Evolutionary conservation across 2,797 vertebrate genomes (phyloP).

Genomic region (Monodelphis domestica): DNA sequence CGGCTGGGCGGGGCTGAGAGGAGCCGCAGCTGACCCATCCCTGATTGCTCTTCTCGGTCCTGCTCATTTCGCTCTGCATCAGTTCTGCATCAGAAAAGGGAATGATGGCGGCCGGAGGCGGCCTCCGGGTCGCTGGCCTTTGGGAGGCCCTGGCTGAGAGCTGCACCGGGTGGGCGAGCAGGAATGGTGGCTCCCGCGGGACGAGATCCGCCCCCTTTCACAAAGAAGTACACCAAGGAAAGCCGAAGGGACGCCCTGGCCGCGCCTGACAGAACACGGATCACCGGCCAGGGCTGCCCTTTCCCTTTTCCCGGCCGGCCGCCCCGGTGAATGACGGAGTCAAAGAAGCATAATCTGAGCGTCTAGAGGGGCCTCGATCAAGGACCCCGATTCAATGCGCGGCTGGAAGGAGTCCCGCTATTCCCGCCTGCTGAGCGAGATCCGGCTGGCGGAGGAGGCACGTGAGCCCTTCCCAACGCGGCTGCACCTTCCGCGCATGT

Average conservation of each 20-base stretch:
- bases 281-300: too few species aligned
- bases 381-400: background rate
- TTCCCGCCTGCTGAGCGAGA: background rate
- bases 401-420: background rate
- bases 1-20: too few species aligned
- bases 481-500: background rate
- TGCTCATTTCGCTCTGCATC: too few species aligned
- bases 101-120: too few species aligned
- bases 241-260: background rate
- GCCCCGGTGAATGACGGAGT: background rate
- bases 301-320: background rate
- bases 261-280: background rate
- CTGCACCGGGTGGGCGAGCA: background rate
- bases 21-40: too few species aligned
- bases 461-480: too few species aligned
- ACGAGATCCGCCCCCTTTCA: background rate
- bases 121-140: background rate
- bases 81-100: too few species aligned
- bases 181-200: background rate
- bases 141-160: background rate
- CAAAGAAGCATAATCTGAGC: background rate
- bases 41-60: too few species aligned
- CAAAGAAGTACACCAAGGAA: background rate
- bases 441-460: too few species aligned
- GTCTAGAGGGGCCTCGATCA: background rate